Evolutionary conservation across 2,113 vertebrate species (phyloP).

Genomic region (Oryzias woworae): DNA sequence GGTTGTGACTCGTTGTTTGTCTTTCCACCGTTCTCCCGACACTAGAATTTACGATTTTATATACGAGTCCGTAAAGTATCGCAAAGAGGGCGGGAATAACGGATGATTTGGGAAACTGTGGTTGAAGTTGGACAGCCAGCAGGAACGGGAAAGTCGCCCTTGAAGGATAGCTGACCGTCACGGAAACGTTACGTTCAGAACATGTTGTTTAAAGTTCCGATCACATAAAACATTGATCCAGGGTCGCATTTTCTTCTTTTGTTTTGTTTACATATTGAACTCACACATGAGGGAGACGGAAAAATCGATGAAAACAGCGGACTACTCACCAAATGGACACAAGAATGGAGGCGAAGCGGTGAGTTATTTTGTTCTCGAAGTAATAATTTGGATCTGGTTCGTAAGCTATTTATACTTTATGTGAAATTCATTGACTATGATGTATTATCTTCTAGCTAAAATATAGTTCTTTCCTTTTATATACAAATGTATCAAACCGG

Average conservation of each 20-base stretch:
- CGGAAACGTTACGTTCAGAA: constrained; percentile 5
- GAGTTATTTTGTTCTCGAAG: constrained; percentile 4
- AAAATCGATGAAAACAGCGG: constrained; percentile 57
- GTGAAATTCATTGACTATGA: too few species aligned
- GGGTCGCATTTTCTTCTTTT: fast-evolving
- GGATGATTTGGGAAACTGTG: constrained; percentile 11
- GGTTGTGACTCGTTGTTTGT: too few species aligned
- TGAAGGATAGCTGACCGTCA: constrained; percentile 38
- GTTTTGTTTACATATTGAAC: neutral
- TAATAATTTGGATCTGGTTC: neutral
- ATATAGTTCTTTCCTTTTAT: too few species aligned
- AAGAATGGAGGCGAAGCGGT: constrained; percentile 51
- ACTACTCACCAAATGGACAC: constrained; percentile 23
- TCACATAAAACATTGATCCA: neutral
- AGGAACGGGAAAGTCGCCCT: constrained; percentile 43
- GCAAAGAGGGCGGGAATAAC: constrained; percentile 51
- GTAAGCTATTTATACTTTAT: neutral
- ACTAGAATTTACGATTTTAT: neutral
- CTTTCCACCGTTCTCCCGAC: too few species aligned
- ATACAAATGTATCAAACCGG: too few species aligned
- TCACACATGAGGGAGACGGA: neutral
- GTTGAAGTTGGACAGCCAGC: constrained; percentile 7
- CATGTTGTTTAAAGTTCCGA: neutral
- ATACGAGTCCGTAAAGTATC: neutral
- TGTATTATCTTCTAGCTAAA: too few species aligned